Evolutionary conservation across 2,797 vertebrate species (phyloP).

Genomic region (Valencia hispanica): DNA sequence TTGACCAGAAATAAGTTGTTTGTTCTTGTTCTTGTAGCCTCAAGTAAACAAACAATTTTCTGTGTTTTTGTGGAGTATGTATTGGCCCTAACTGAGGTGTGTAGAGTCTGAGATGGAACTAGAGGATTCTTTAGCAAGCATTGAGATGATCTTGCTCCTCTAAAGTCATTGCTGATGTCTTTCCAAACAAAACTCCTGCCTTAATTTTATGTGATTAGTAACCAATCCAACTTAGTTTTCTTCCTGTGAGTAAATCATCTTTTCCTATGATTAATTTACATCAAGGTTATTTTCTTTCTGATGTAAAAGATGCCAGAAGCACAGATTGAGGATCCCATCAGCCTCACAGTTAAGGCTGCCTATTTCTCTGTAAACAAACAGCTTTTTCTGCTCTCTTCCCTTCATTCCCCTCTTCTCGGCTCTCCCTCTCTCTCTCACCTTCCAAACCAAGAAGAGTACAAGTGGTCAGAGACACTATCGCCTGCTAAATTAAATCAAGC

Average conservation of each 20-base stretch:
- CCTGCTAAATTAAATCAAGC: constrained; percentile 83
- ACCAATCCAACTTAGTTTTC: background rate
- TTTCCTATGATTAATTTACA: background rate
- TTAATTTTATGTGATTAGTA: background rate
- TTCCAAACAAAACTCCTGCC: background rate
- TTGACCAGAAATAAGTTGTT: background rate
- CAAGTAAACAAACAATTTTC: background rate
- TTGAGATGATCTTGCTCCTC: background rate
- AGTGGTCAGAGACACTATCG: constrained; percentile 79
- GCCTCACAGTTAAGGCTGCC: constrained; percentile 15
- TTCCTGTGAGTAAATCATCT: background rate
- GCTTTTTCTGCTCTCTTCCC: constrained; percentile 39
- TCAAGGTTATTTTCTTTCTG: background rate
- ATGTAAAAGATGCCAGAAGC: background rate
- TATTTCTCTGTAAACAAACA: constrained; percentile 53
- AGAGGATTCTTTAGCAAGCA: background rate
- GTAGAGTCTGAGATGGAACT: background rate
- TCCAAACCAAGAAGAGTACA: constrained; percentile 73
- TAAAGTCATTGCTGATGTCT: background rate
- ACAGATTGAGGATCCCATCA: background rate
- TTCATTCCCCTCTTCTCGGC: constrained; percentile 35
- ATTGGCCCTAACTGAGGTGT: background rate
- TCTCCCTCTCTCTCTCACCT: constrained; percentile 53
- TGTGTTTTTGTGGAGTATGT: background rate
- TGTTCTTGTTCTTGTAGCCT: background rate